These are phyloP conservation scores for Tapera naevia DNA, from an alignment of 2,797 vertebrate species.

Conservation along the genomic window DNA sequence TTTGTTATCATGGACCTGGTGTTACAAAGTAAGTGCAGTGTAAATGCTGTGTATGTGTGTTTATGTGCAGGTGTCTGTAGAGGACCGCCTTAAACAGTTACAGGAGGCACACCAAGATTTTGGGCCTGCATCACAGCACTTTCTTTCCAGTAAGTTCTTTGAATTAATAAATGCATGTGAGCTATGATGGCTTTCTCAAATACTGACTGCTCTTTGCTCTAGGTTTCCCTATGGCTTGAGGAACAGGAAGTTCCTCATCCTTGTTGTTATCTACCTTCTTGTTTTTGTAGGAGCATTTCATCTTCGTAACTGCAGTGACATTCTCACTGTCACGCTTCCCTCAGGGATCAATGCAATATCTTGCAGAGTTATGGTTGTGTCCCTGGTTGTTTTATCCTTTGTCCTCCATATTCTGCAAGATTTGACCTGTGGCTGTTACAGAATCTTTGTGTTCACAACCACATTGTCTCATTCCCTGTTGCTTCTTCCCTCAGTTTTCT, in stretches of 20 bases:
- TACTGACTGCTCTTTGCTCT: neutral
- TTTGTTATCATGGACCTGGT: neutral
- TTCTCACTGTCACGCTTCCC: neutral
- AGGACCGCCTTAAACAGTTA: slow-evolving; percentile 91
- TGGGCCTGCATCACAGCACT: slow-evolving; percentile 94
- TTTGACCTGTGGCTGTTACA: neutral
- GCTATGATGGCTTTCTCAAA: neutral
- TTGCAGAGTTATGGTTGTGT: neutral
- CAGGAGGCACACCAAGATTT: slow-evolving; percentile 95
- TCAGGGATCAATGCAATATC: neutral
- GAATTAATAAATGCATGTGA: neutral
- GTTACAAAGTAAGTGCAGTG: neutral
- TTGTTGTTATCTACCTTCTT: neutral
- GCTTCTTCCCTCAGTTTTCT: neutral
- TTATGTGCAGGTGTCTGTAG: slow-evolving; percentile 85
- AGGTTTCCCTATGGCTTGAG: neutral
- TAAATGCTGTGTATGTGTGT: neutral
- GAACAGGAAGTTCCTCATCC: neutral
- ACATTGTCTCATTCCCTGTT: neutral
- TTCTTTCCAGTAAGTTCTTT: slow-evolving; percentile 91
- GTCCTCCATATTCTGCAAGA: neutral
- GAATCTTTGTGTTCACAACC: neutral
- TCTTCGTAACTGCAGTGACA: neutral
- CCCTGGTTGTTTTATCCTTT: neutral
- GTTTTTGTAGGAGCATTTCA: neutral